Conservation (phyloP, 2,888 invertebrate genomes). For the Rhabditoides inermis region DNA sequence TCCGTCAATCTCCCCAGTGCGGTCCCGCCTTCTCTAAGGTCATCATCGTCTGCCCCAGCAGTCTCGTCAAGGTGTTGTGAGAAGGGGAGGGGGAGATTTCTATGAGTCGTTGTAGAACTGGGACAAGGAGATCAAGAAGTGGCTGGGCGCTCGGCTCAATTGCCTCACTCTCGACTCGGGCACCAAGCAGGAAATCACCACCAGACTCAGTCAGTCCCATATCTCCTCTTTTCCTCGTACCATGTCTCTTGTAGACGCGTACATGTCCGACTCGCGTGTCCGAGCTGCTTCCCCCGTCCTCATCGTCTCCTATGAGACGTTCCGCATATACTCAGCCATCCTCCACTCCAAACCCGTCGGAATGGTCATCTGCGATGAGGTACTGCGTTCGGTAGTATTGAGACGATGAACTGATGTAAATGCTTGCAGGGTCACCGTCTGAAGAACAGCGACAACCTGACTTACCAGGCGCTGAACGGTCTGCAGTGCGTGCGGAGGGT, state of each 20-base stretch:
- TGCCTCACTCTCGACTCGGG: slow-evolving; percentile 73
- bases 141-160: slow-evolving; percentile 75
- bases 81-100: no score
- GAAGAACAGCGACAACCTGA: slow-evolving; percentile 95
- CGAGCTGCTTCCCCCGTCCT: slow-evolving; percentile 77
- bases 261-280: slow-evolving; percentile 65
- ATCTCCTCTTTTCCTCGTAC: not conserved
- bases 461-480: slow-evolving; percentile 84
- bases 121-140: slow-evolving; percentile 95
- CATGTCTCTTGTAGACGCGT: slow-evolving; percentile 60
- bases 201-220: slow-evolving; percentile 52
- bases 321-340: slow-evolving; percentile 81
- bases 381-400: no score
- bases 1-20: slow-evolving; percentile 79
- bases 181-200: slow-evolving; percentile 73
- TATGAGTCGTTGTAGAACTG: slow-evolving; percentile 68
- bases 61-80: slow-evolving; percentile 84
- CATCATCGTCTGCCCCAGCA: slow-evolving; percentile 91
- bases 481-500: slow-evolving; percentile 79
- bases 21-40: slow-evolving; percentile 77
- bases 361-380: slow-evolving; percentile 93
- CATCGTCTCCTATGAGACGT: slow-evolving; percentile 98
- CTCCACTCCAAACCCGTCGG: slow-evolving; percentile 85
- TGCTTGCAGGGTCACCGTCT: slow-evolving; percentile 72
- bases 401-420: not conserved